Evolutionary conservation across 2,113 vertebrate species (phyloP), one percentile per base, ranked within the genome.

Genomic region (Crotophaga sulcirostris): DNA sequence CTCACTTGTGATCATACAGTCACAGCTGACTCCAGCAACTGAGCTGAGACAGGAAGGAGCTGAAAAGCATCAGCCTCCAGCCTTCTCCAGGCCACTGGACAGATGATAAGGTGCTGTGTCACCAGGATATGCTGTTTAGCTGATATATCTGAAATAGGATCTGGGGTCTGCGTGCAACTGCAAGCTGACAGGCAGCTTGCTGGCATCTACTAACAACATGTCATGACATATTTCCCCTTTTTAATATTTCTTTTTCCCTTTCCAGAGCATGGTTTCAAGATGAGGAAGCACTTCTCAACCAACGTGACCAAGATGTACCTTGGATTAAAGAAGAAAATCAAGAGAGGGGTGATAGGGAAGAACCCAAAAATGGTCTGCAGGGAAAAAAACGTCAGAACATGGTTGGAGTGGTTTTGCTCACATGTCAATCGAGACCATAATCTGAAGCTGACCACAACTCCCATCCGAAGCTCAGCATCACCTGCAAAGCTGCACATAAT

Each of bases 1-100:
- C 10, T 28, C 64, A 10, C 94, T 94, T 93, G 92, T 94, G 96
- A 97, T 69, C 80, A 75, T 78, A 5, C 36, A 93, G 88, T 92
- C 96, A 94, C 54, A 84, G 86, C 83, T 82, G 60, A 89, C 88
- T 95, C 73, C 90, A 81, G 60, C 90, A 91, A 74, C 18, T 24
- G 12, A 40, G 82, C 12, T 73, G 55, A 88, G 73, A 38, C 3
- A 3, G 64, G 79, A 81, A 89, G 88, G 86, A 77, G 60, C 60
- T 78, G 68, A 75, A 13, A 25, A 75, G 52, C 55, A 4, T 20
- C 2, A 1, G 72, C 21, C 72, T 80, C 33, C 92, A 70, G 59
- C 47, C 93, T 47, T 7, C 18, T 58, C 26, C 55, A 18, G 52
- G 85, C 56, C 64, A 14, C 90, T 1, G 12, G 79, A 52, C 16